Evolutionary conservation across 2,888 invertebrate species (phyloP).

Genomic region (Sphaerophoria rueppellii): DNA sequence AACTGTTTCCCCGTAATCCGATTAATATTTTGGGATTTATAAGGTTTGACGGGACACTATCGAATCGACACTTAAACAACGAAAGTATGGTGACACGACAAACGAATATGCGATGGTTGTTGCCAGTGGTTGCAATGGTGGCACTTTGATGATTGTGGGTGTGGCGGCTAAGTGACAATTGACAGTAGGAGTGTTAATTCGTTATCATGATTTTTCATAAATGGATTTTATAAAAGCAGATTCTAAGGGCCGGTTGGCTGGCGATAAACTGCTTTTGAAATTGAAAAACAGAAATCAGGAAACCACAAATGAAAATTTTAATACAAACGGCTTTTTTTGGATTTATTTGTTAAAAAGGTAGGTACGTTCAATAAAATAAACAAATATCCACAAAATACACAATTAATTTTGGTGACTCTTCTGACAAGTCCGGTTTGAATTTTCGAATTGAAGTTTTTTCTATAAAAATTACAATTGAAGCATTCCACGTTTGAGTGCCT

Average conservation of each 20-base stretch:
- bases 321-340: background rate
- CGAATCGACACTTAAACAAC: background rate
- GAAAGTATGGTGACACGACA: background rate
- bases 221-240: slow-evolving; percentile 58
- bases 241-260: slow-evolving; percentile 31
- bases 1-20: slow-evolving; percentile 72
- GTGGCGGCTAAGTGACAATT: slow-evolving; percentile 42
- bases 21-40: slow-evolving; percentile 66
- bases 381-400: too few relatives aligned
- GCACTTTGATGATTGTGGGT: slow-evolving; percentile 24
- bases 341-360: too few relatives aligned
- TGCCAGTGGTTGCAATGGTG: background rate
- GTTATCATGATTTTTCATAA: slow-evolving; percentile 65
- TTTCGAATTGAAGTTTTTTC: too few relatives aligned
- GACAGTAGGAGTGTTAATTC: slow-evolving; percentile 68
- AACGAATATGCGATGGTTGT: too few relatives aligned
- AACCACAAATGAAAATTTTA: slow-evolving; percentile 23
- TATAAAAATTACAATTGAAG: too few relatives aligned
- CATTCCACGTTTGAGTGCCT: too few relatives aligned
- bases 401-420: too few relatives aligned
- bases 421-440: too few relatives aligned
- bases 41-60: slow-evolving; percentile 48
- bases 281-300: slow-evolving; percentile 30
- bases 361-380: too few relatives aligned
- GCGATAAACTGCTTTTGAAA: slow-evolving; percentile 43